Evolutionary conservation across 2,888 invertebrate genomes (phyloP), one percentile per base, ranked within the genome.

Genomic region (Stenchaetothrips biformis): DNA sequence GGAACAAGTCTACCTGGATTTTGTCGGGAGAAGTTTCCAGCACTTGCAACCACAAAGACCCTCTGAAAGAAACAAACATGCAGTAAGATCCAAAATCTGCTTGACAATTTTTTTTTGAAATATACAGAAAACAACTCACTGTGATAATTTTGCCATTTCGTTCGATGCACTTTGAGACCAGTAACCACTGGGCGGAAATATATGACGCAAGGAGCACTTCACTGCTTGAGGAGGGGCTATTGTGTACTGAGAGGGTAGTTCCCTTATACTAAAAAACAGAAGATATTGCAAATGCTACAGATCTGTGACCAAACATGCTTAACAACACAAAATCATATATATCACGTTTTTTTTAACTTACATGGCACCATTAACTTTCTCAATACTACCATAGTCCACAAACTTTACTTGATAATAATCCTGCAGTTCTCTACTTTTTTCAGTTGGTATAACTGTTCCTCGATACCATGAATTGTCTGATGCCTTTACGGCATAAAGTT

Each of bases 391-490:
- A 83, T 90, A 90, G 85, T 94, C 94, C 27, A 93, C 37, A 37
- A 37, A 37, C 4, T 37, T 37, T 2, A 37, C n/a, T n/a, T 37
- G 37, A n/a, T 91, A 90, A 83, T 90, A 90, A 3, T 93, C 89
- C 48, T 89, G 87, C 83, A 89, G 90, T 0, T 85, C 82, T 0
- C 87, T 86, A 27, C 37, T 37, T 79, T 84, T 82, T 77, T 84
- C 81, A 81, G 85, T 84, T 78, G 84, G 85, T 47, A 87, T 84
- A 0, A 93, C 86, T 79, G 89, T 88, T 13, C 90, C 92, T 80
- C 95, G 89, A 84, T 91, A 91, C 94, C 94, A 95, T 83, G 88
- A 86, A 37, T 89, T 88, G 83, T 91, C 90, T 0, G 85, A 85
- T 79, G 86, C 85, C 84, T 88, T 89, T 1, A 90, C 91, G 81